A percentile compares a stretch with the other conserved stretches of the same genome.
Evolutionary conservation across 2,888 invertebrate species (phyloP).

Genomic region (Xiphydria camelus): DNA sequence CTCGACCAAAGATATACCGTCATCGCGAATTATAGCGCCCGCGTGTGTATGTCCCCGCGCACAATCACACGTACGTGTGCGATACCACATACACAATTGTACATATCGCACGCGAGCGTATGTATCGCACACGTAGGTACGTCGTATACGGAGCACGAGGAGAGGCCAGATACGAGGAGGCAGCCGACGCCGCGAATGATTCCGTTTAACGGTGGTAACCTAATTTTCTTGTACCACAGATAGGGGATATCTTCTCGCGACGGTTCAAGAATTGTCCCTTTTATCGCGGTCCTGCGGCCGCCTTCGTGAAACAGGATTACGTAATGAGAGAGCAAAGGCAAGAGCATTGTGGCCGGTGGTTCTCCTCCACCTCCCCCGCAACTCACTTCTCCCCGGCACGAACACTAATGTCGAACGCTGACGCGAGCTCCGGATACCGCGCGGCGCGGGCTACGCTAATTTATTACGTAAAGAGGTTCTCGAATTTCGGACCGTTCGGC

Average conservation of each 20-base stretch:
- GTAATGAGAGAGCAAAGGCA: slow-evolving; percentile 20
- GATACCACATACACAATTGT: too few species aligned
- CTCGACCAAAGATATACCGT: too few species aligned
- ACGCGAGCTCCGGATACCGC: slow-evolving; percentile 28
- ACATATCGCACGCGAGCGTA: too few species aligned
- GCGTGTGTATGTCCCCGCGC: too few species aligned
- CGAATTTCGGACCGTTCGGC: slow-evolving; percentile 11
- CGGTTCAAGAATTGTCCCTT: slow-evolving; percentile 46
- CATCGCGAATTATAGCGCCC: too few species aligned
- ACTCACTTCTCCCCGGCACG: slow-evolving; percentile 6
- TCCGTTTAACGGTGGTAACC: slow-evolving; percentile 36
- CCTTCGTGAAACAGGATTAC: slow-evolving; percentile 38
- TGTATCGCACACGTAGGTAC: too few species aligned
- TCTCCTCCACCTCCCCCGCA: slow-evolving; percentile 1
- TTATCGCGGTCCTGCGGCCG: slow-evolving; percentile 37
- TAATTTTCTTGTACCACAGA: slow-evolving; percentile 42
- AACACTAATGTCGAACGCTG: slow-evolving; percentile 10
- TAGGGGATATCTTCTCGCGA: slow-evolving; percentile 43
- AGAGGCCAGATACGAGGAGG: too few species aligned
- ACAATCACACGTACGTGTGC: too few species aligned
- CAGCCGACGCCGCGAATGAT: too few species aligned
- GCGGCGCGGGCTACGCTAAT: slow-evolving; percentile 30
- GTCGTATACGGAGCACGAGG: too few species aligned
- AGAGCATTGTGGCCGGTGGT: neutral
- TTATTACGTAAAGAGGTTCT: slow-evolving; percentile 26